Evolutionary conservation across 2,888 invertebrate genomes (phyloP).

Genomic region (Atrina japonica): DNA sequence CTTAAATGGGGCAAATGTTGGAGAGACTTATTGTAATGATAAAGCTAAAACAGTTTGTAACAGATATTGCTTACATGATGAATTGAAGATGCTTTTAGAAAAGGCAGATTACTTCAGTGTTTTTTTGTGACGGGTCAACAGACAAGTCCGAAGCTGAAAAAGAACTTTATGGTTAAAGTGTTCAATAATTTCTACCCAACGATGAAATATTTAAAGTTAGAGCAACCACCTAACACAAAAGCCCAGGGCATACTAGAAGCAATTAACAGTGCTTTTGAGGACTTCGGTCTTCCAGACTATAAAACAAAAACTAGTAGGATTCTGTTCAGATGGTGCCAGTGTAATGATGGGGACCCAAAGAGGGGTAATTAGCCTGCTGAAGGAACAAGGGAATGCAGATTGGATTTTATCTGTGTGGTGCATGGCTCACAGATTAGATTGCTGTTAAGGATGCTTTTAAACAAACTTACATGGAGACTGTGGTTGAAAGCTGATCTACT

Average conservation of each 20-base stretch:
- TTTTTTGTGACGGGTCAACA: no score
- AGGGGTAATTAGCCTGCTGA: conserved; percentile 42
- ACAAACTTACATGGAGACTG: conserved; percentile 36
- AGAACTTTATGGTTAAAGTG: no score
- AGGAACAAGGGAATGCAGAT: no score
- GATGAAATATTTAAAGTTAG: conserved; percentile 40
- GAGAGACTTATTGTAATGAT: no score
- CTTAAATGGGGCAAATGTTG: no score
- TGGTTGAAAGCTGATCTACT: conserved; percentile 34
- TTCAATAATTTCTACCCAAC: conserved; percentile 38
- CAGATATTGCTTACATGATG: no score
- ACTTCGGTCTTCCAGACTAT: no score
- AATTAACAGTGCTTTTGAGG: conserved; percentile 35
- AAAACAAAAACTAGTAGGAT: conserved; percentile 41
- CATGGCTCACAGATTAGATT: conserved; percentile 44
- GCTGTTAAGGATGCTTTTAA: conserved; percentile 32
- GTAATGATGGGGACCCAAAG: conserved; percentile 45
- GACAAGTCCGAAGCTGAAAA: no score
- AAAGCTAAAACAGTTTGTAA: no score
- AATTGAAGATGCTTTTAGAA: no score
- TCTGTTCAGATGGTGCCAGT: conserved; percentile 47
- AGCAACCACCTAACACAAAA: conserved; percentile 43
- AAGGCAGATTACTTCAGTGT: no score
- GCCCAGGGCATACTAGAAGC: conserved; percentile 40
- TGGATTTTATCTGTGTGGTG: conserved; percentile 40